Percentiles rank a stretch among this genome's conserved stretches.
Evolutionary conservation across 2,797 vertebrate genomes (phyloP).

Genomic region (Lateolabrax maculatus): DNA sequence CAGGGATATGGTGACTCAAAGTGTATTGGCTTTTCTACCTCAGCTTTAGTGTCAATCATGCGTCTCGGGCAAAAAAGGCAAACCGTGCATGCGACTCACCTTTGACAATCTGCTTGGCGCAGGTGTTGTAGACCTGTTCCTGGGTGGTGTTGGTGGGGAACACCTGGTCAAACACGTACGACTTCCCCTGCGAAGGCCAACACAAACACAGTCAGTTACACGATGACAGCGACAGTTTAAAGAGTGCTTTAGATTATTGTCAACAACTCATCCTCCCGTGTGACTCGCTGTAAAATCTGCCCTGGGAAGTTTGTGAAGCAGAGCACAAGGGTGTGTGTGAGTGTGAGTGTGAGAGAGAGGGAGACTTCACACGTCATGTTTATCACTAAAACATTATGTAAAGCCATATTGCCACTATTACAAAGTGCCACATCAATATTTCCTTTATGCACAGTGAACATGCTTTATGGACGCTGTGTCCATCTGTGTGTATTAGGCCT

Average conservation of each 20-base stretch:
- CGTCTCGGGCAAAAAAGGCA: not conserved
- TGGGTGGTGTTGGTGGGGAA: conserved; percentile 94
- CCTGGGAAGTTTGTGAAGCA: conserved; percentile 25
- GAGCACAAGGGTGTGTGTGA: not conserved
- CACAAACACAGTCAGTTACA: conserved; percentile 50
- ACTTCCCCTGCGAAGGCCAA: conserved; percentile 86
- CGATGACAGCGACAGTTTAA: conserved; percentile 25
- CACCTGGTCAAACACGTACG: conserved; percentile 92
- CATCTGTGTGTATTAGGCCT: conserved; percentile 35
- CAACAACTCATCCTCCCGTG: conserved; percentile 42
- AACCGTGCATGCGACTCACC: conserved; percentile 79
- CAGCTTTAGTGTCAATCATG: conserved; percentile 7
- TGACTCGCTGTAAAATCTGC: conserved; percentile 32
- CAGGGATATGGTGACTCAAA: not conserved
- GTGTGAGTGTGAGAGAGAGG: not conserved
- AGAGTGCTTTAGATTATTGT: conserved; percentile 27
- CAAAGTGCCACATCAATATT: conserved; percentile 54
- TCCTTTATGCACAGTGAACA: conserved; percentile 12
- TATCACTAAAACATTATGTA: conserved; percentile 50
- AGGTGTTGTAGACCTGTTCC: conserved; percentile 94
- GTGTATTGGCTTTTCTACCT: not conserved
- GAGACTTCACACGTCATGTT: conserved; percentile 44
- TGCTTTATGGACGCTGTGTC: conserved; percentile 46
- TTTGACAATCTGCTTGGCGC: conserved; percentile 96
- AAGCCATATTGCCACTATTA: conserved; percentile 40